These are phyloP conservation scores for Gopherus evgoodei DNA, from an alignment of 2,113 vertebrate species.

Conservation along the genomic window DNA sequence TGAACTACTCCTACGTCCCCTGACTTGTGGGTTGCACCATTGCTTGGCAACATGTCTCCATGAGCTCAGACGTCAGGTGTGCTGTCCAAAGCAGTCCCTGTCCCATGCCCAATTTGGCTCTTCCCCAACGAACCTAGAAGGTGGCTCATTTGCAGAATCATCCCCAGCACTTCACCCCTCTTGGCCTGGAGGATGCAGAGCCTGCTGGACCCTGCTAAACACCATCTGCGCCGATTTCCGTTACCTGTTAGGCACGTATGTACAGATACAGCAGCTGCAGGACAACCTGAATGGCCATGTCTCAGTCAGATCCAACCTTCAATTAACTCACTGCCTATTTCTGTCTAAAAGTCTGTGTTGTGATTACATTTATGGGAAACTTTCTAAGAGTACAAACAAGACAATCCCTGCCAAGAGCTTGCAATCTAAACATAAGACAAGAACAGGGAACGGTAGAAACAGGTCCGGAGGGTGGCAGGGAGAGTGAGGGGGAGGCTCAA, in stretches of 20 bases:
- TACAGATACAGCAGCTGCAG: not conserved
- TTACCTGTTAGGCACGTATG: not conserved
- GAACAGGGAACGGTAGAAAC: not conserved
- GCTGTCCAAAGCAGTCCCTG: not conserved
- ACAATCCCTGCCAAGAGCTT: not conserved
- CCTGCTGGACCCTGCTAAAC: not conserved
- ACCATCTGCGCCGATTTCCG: not conserved
- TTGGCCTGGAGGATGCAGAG: not conserved
- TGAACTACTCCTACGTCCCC: not conserved
- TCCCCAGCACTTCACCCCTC: not conserved
- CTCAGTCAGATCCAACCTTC: not conserved
- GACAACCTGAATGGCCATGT: not conserved
- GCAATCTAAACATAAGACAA: not conserved
- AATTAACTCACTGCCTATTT: not conserved
- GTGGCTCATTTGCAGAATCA: not conserved
- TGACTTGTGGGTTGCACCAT: not conserved
- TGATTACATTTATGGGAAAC: not conserved
- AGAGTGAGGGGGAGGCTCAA: not conserved
- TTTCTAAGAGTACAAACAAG: not conserved
- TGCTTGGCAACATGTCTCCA: not conserved
- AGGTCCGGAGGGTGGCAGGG: too few species aligned
- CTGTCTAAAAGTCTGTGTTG: too few species aligned
- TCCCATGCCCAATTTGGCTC: not conserved
- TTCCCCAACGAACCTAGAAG: not conserved
- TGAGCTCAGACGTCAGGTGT: not conserved